Evolutionary conservation across 2,797 vertebrate genomes (phyloP), one percentile per base, ranked within the genome.

Genomic region (Smutsia gigantea): DNA sequence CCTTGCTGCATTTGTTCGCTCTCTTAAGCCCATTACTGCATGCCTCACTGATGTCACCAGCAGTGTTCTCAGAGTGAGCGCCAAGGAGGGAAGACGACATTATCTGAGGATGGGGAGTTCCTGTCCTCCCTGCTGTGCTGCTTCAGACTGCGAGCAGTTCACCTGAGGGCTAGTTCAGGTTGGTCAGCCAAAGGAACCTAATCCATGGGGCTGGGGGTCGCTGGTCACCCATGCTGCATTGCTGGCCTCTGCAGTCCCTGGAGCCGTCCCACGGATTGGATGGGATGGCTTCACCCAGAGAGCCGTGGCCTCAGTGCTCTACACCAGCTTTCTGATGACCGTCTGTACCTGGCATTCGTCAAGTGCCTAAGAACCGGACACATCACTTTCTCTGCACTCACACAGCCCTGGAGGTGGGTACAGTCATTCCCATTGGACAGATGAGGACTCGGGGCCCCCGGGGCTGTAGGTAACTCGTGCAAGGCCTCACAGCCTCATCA

Each of bases 161-260:
- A 29, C 3, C 61, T 18, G 7, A 72, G 93, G 21, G 4, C 61
- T 75, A 37, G 74, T 90, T 97, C 78, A 59, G 85, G 53, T 96
- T 94, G 86, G 57, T 53, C 78, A 83, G 57, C 77, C 72, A 91
- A 29, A 49, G 61, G 42, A 77, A 31, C 66, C 90, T 95, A 92
- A 96, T 87, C 86, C 49, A 9, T 19, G 61, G 61, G 39, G 21
- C 59, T 42, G 59, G 42, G 68, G 7, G 61, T 53, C 37, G 81
- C 94, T 92, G 21, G 42, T 34, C 7, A 66, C 74, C n/a, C 42
- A 0, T 1, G 18, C 69, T 5, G 6, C 57, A 87, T 85, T 37
- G 18, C 42, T 68, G 53, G 51, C 84, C n/a, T 82, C 61, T 37
- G 42, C 8, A 39, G 34, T 51, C 51, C 87, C 49, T n/a, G 49